Conservation (phyloP, 2,113 vertebrate genomes). For the Ailurus styani region DNA sequence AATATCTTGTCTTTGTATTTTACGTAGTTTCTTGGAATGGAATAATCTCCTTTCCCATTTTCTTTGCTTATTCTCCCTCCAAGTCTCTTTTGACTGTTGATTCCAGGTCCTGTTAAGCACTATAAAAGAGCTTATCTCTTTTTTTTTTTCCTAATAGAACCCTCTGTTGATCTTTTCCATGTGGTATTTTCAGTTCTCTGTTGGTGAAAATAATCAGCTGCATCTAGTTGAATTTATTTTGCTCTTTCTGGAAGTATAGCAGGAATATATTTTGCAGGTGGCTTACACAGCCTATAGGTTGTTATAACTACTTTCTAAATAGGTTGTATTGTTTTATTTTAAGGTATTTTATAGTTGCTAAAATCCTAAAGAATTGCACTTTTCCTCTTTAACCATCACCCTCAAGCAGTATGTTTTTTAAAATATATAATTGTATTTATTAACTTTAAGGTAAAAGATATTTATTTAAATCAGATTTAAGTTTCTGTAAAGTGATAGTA, state of each 20-base stretch:
- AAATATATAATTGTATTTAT: not conserved
- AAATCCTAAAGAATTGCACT: not conserved
- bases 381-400: not conserved
- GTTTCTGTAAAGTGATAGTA: not conserved
- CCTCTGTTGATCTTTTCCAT: not conserved
- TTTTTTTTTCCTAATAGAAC: not conserved
- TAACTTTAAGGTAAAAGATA: slow-evolving; percentile 7
- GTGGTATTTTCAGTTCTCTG: not conserved
- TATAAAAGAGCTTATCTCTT: not conserved
- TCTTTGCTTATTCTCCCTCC: not conserved
- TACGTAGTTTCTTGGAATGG: not conserved
- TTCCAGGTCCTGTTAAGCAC: not conserved
- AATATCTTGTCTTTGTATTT: not conserved
- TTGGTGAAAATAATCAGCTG: not conserved
- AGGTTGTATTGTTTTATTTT: slow-evolving; percentile 4
- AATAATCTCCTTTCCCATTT: not conserved
- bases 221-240: not conserved
- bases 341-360: not conserved
- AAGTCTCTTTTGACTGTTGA: not conserved
- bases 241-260: not conserved
- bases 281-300: not conserved
- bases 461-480: not conserved
- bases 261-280: not conserved
- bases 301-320: not conserved
- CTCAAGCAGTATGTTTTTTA: not conserved